A percentile compares a stretch with the other conserved stretches of the same genome.
Conservation (phyloP, 23 tunicate genomes). For the Diplosoma virens region DNA sequence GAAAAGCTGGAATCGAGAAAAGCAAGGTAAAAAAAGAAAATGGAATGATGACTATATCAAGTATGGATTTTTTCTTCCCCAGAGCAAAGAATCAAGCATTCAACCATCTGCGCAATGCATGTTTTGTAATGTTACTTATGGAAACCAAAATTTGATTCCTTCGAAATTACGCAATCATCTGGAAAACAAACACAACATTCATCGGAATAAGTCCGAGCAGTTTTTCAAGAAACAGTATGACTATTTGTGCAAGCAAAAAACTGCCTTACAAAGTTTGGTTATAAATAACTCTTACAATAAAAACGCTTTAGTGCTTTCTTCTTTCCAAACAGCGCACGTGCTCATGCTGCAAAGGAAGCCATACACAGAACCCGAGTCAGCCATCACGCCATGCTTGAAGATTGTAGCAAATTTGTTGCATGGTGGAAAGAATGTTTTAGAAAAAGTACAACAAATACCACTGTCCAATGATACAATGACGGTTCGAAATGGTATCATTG, state of each 20-base stretch:
- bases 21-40: slow-evolving; percentile 13
- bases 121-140: slow-evolving; percentile 24
- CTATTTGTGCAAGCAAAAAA: slow-evolving; percentile 23
- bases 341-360: slow-evolving; percentile 51
- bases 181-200: slow-evolving; percentile 38
- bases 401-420: no score
- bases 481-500: no score
- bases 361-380: slow-evolving; percentile 38
- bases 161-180: slow-evolving; percentile 38
- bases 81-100: slow-evolving; percentile 23
- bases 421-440: no score
- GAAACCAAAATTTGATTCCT: slow-evolving; percentile 20
- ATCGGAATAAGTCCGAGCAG: slow-evolving; percentile 45
- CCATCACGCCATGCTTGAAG: no score
- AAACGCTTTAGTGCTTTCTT: slow-evolving; percentile 25
- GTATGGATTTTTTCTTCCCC: slow-evolving; percentile 17
- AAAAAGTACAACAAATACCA: no score
- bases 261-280: slow-evolving; percentile 5
- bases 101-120: slow-evolving; percentile 31
- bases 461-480: no score
- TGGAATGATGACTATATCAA: background rate
- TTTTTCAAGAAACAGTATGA: slow-evolving; percentile 38
- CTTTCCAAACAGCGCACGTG: slow-evolving; percentile 36
- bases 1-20: slow-evolving; percentile 14
- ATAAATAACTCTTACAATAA: slow-evolving; percentile 7